Evolutionary conservation across 2,113 vertebrate species (phyloP).

Genomic region (Sarotherodon lohbergeri): DNA sequence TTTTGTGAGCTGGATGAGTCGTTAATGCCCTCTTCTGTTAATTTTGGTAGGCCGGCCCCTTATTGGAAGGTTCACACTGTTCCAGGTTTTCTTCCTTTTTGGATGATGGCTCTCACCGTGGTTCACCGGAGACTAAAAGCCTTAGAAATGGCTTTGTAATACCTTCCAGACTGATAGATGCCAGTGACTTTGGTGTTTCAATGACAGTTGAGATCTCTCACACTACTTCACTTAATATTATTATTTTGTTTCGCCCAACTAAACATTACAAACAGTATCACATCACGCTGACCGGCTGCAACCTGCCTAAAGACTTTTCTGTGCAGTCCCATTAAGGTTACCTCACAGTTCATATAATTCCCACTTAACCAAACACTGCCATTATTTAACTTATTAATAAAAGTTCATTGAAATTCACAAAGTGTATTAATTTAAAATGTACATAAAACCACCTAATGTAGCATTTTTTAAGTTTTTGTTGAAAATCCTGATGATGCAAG

Average conservation of each 20-base stretch:
- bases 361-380: background rate
- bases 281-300: background rate
- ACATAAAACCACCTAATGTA: fast-evolving
- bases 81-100: background rate
- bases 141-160: background rate
- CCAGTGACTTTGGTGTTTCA: background rate
- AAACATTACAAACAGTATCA: background rate
- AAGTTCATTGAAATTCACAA: background rate
- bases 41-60: background rate
- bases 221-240: background rate
- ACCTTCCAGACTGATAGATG: background rate
- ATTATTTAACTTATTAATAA: background rate
- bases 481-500: background rate
- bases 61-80: background rate
- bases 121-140: background rate
- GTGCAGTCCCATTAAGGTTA: background rate
- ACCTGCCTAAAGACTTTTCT: background rate
- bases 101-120: background rate
- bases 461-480: background rate
- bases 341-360: background rate
- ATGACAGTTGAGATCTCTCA: background rate
- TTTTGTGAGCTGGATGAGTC: background rate
- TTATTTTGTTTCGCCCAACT: fast-evolving
- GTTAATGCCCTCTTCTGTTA: background rate
- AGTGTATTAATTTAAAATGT: background rate